These are phyloP conservation scores for Lumbricus terrestris DNA, from an alignment of 2,888 invertebrate species.

Conservation along the genomic window DNA sequence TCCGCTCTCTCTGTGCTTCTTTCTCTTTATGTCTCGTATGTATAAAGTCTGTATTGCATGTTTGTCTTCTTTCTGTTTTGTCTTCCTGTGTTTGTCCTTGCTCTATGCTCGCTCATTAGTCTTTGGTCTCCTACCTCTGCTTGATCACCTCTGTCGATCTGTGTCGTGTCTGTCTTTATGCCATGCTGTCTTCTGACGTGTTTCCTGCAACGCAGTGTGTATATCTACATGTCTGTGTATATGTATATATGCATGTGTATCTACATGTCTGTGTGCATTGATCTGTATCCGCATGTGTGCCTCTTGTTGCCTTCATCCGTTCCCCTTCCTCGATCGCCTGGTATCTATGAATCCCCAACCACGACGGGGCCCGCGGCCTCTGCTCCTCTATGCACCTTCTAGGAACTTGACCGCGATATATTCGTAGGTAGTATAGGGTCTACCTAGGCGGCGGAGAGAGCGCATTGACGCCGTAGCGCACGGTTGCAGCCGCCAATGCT, in stretches of 20 bases:
- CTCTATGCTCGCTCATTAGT: neutral
- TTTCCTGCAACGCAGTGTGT: neutral
- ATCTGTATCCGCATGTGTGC: neutral
- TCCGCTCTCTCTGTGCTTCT: neutral
- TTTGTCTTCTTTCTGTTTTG: neutral
- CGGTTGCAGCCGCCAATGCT: neutral
- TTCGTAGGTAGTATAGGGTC: no score
- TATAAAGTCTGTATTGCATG: neutral
- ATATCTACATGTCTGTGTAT: neutral
- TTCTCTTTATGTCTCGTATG: neutral
- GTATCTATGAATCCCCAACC: neutral
- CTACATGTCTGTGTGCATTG: neutral
- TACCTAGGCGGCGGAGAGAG: neutral
- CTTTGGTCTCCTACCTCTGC: no score
- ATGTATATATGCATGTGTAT: neutral
- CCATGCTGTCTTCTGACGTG: neutral
- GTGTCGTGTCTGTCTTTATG: neutral
- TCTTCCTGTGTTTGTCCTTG: neutral
- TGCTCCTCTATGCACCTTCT: neutral
- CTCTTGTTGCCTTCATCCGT: neutral
- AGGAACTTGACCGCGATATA: slow-evolving; percentile 3
- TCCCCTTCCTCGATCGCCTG: neutral
- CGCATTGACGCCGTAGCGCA: neutral
- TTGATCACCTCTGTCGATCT: neutral
- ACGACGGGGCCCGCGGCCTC: neutral